Evolutionary conservation across 2,888 invertebrate species (phyloP), one percentile per base, ranked within the genome.

Genomic region (Siphonodentalium dalli): DNA sequence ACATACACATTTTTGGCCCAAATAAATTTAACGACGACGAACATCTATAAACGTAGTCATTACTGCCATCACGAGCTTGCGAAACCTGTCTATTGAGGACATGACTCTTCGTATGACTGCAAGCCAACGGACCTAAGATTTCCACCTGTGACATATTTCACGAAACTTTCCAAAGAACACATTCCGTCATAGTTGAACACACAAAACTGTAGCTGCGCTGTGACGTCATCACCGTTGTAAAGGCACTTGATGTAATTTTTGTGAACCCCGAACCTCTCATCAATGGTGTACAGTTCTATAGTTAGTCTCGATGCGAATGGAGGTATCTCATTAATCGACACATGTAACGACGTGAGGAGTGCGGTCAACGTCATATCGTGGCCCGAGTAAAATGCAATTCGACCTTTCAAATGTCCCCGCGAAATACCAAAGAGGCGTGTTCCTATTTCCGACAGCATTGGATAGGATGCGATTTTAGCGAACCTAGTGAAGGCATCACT

Each of bases 301-400:
- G 92, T 87, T 67, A 96, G 85, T 47, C 96, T 85, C 0, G 94
- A 89, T 0, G 93, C 94, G 78, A 93, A 97, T 21, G 90, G 88
- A 39, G 94, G 89, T 59, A 89, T 83, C 50, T 72, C 78, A 40
- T 84, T 83, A 54, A 85, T 84, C 35, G 83, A 78, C 3, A 92
- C 81, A 0, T 94, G 93, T 41, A 96, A 78, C 0, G 93, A 91
- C 2, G 90, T 85, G 1, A 91, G 87, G 31, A 96, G 82, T 61
- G 92, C 91, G 71, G 92, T 90, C 31, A 96, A 75, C 0, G 95
- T 95, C 72, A 91, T 90, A 80, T 96, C 96, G 71, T 96, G 96
- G 0, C 94, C 95, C 0, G 95, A 94, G 76, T 91, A 93, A 0
- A 93, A 72, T 0, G 91, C 88, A 51, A 92, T 86, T 70, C 54